phyloP scores from a whole-genome alignment of 2,113 vertebrate species.

The Daubentonia madagascariensis region DNA sequence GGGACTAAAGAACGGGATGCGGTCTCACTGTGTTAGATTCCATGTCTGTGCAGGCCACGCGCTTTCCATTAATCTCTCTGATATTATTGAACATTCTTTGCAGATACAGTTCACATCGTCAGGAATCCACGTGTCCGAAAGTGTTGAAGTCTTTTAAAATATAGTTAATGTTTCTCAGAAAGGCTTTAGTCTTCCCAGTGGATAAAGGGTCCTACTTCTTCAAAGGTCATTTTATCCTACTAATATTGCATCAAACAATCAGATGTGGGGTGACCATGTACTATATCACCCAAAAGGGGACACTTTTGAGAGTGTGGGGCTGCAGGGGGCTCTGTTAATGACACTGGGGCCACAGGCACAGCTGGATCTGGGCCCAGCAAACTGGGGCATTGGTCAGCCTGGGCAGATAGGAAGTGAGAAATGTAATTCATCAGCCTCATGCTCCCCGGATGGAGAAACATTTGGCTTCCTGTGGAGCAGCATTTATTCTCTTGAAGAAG shows the following conservation, averaged over 20 bases:
- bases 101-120: background rate
- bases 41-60: background rate
- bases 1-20: accelerated
- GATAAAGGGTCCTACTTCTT: background rate
- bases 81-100: background rate
- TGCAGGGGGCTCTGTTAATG: background rate
- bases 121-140: background rate
- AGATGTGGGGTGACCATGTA: background rate
- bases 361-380: background rate
- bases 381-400: background rate
- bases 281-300: background rate
- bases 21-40: background rate
- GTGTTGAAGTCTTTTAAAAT: background rate
- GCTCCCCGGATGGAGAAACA: background rate
- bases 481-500: background rate
- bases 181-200: background rate
- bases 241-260: background rate
- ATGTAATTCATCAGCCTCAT: background rate
- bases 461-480: background rate
- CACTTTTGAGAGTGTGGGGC: background rate
- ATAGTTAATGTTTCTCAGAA: background rate
- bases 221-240: background rate
- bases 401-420: background rate
- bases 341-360: background rate
- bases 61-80: background rate